A percentile compares a stretch with the other conserved stretches of the same genome.
These are phyloP conservation scores for Protosalanx chinensis DNA, from an alignment of 2,797 vertebrate species.

Conservation along the genomic window DNA sequence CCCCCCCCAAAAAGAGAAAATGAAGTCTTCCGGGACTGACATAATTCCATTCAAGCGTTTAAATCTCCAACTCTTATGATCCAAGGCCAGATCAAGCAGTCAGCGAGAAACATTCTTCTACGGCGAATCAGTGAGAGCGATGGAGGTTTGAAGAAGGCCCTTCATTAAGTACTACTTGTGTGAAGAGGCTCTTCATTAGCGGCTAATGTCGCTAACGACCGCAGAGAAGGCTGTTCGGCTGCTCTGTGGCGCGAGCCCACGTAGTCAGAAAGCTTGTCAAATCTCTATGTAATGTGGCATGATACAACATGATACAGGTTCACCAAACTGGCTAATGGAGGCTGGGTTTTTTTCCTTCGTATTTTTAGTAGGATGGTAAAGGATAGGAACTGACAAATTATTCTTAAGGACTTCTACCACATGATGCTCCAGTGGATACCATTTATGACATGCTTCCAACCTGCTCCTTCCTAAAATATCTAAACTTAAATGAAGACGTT, in stretches of 20 bases:
- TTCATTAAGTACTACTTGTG: neutral
- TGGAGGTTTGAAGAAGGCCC: neutral
- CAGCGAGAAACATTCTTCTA: neutral
- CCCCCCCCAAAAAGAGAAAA: neutral
- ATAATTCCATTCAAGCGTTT: constrained; percentile 8
- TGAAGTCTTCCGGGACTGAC: neutral
- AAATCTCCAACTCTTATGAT: neutral
- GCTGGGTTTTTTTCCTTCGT: neutral
- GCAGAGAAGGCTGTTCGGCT: constrained; percentile 31
- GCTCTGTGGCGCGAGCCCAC: constrained; percentile 31
- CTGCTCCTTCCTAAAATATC: no score
- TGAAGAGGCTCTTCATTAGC: constrained; percentile 21
- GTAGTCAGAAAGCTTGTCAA: constrained; percentile 17
- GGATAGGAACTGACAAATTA: no score
- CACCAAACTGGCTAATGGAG: neutral
- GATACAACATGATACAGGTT: constrained; percentile 25
- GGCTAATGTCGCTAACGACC: constrained; percentile 33
- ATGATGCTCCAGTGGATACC: no score
- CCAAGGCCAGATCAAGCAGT: neutral
- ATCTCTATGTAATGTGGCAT: constrained; percentile 22
- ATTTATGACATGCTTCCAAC: no score
- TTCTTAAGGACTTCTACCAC: no score
- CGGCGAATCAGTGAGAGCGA: neutral
- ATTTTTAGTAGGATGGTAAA: neutral
- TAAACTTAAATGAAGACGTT: no score